phyloP scores from a whole-genome alignment of 2,113 vertebrate species.

The Gymnogyps californianus region DNA sequence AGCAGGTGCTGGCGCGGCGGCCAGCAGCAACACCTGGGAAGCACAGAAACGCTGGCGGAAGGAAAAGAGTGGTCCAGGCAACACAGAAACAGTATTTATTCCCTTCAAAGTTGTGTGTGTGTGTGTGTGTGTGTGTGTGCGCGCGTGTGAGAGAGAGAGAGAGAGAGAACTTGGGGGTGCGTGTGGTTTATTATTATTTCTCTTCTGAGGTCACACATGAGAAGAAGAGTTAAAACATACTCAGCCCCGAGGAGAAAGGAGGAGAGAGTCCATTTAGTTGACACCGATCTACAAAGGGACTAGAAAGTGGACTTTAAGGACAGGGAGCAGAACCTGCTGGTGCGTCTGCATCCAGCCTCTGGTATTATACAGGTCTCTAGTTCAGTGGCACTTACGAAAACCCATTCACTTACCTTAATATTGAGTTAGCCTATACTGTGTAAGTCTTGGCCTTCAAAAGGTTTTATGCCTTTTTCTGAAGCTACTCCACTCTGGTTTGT shows the following conservation, averaged over 20 bases:
- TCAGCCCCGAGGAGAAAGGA: neutral
- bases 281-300: neutral
- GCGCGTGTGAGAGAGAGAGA: neutral
- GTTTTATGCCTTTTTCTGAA: neutral
- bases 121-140: neutral
- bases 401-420: neutral
- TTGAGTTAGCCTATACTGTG: neutral
- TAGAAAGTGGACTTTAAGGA: neutral
- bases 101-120: neutral
- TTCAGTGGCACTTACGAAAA: neutral
- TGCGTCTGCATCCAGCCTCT: accelerated
- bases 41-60: neutral
- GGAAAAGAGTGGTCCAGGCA: neutral
- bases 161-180: neutral
- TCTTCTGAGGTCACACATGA: neutral
- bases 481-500: neutral
- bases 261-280: neutral
- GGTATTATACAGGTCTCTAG: neutral
- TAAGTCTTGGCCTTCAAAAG: neutral
- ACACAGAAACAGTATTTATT: neutral
- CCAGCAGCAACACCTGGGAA: neutral
- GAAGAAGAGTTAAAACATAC: neutral
- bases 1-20: accelerated
- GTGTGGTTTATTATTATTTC: neutral
- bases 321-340: neutral